Evolutionary conservation across 2,888 invertebrate genomes (phyloP), one percentile per base, ranked within the genome.

Genomic region (Pachymerium ferrugineum): DNA sequence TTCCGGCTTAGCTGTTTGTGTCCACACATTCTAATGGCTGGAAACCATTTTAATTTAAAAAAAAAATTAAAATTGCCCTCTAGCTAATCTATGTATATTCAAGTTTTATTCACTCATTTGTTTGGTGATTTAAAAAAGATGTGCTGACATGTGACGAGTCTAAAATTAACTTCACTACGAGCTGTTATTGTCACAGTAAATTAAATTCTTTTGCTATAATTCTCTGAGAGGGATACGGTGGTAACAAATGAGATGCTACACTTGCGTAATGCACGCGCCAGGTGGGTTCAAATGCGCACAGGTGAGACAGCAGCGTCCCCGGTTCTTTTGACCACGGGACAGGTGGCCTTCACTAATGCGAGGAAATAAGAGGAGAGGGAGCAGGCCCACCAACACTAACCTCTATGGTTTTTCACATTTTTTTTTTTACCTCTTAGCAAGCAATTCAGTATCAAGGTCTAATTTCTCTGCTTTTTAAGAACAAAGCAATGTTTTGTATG

Each of bases 191-290:
- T 62, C 62, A 62, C 62, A 62, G 62, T 62, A 62, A 62, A 62
- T 62, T 62, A 62, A 62, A 62, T 62, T 62, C 62, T 28, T 62
- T 62, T 62, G 62, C 62, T 62, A 62, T 28, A 62, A 62, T 62
- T 62, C 25, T 14, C 62, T 62, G 25, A 14, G 25, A 28, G 62
- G 62, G 62, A 14, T 5, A 16, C 12, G 12, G 4, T 10, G 1
- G 10, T 14, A 62, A 62, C 25, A 62, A 62, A 62, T 12, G 62
- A 62, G 62, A 62, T 28, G 62, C 62, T 62, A 62, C 62, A 62
- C 25, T 62, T 62, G 62, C 62, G 62, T 62, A 62, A 62, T 62
- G 62, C 62, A 62, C 62, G 62, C 62, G 62, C 62, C 62, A 62
- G 62, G 62, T 62, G 62, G 62, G 22, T 62, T 62, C 62, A 62